Base-by-base conservation (phyloP, 2,113 vertebrate genomes). In the Tupaia chinensis region DNA sequence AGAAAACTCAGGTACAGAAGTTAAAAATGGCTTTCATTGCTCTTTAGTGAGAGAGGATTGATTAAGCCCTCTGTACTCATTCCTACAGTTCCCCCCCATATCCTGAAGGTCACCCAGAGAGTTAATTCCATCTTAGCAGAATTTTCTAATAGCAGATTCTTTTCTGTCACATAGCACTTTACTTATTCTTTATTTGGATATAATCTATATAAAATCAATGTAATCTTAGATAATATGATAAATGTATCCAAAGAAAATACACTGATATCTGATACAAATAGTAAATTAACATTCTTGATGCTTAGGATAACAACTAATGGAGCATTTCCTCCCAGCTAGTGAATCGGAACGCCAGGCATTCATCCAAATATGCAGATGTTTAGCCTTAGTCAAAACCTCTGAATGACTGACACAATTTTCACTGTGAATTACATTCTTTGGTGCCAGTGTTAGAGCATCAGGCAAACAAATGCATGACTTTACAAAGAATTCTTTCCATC, bases 151-250 rank as follows among this genome's bases (percentile, higher is more conserved):
- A 73, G 77, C 65, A 12, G 25, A 83, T 85, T 92, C 17, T 93
- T 95, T 96, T 66, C 32, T 95, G 89, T 89, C 72, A 97, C 91
- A 63, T 29, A 94, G 70, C 44, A 87, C 70, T 80, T 89, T 83
- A 87, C 91, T 93, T 96, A 95, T 93, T 22, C 17, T 97, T 96
- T 96, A 83, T 96, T 96, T 96, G 88, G 53, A 34, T 91, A 25
- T 90, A 89, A 95, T 96, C 22, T 69, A 95, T 96, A 95, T 89
- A 94, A 96, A 97, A 83, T 96, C 86, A 96, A 84, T 44, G 56
- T 97, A 96, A 94, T 96, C 89, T 96, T 94, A 93, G 27, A 87
- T 96, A 79, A 95, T 95, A 96, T 86, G 74, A 82, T 93, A 91
- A 95, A 82, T 93, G 7, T 74, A 95, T 54, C 66, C 53, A 44